Percentiles rank a stretch among this genome's conserved stretches.
These are phyloP conservation scores for Quiscalus mexicanus DNA, from an alignment of 2,113 vertebrate species.

Conservation along the genomic window DNA sequence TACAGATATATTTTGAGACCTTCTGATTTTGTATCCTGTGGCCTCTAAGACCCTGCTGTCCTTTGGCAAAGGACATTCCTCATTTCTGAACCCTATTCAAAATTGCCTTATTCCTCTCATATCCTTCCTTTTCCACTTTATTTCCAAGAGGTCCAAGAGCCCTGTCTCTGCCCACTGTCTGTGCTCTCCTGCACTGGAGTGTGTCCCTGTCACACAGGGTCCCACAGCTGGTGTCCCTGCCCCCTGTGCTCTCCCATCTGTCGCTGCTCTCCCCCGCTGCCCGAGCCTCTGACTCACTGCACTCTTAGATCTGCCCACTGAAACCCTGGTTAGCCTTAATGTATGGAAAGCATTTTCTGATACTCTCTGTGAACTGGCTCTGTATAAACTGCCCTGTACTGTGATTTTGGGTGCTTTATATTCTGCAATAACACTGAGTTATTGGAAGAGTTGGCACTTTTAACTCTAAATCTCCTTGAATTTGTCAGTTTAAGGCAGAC, in stretches of 20 bases:
- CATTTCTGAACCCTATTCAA: slow-evolving; percentile 12
- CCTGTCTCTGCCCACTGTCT: not conserved
- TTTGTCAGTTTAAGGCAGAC: slow-evolving; percentile 60
- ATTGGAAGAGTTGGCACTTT: slow-evolving; percentile 45
- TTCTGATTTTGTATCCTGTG: slow-evolving; percentile 44
- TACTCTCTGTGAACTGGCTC: not conserved
- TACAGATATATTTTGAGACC: slow-evolving; percentile 54
- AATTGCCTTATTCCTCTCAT: not conserved
- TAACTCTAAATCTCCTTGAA: slow-evolving; percentile 64
- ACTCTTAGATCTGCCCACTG: not conserved
- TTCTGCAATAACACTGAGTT: slow-evolving; percentile 41
- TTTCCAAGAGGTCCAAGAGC: not conserved
- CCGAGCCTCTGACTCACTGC: not conserved
- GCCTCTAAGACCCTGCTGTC: slow-evolving; percentile 23
- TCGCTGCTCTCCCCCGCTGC: not conserved
- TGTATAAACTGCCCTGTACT: not conserved
- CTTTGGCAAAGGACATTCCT: slow-evolving; percentile 27
- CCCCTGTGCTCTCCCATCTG: slow-evolving; percentile 26
- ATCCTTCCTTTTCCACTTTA: not conserved
- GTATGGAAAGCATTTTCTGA: not conserved
- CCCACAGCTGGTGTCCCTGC: not conserved
- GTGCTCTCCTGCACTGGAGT: not conserved
- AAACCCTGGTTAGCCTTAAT: not conserved
- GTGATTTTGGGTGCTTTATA: slow-evolving; percentile 30
- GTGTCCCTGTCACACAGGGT: not conserved